phyloP scores from a whole-genome alignment of 2,888 invertebrate species.

The Drosophila aldrichi region DNA sequence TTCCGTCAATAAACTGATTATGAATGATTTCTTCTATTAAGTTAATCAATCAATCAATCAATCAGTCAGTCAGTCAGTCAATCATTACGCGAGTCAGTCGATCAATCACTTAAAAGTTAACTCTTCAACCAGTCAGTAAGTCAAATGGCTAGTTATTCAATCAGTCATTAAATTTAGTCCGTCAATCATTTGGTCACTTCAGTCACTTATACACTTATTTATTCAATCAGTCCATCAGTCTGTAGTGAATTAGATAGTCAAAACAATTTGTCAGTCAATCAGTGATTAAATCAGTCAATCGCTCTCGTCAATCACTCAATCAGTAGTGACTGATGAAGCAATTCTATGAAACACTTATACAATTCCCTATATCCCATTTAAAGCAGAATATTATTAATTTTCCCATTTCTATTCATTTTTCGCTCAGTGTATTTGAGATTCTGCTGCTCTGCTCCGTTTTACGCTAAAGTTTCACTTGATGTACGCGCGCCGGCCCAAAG shows the following conservation, averaged over 20 bases:
- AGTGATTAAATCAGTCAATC: too few relatives aligned
- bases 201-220: neutral
- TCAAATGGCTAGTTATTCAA: too few relatives aligned
- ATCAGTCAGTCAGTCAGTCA: too few relatives aligned
- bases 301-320: neutral
- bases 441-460: constrained; percentile 15
- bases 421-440: constrained; percentile 26
- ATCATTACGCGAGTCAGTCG: too few relatives aligned
- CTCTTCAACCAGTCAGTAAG: too few relatives aligned
- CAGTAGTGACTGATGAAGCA: neutral
- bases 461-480: constrained; percentile 61
- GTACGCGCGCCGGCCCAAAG: constrained; percentile 37
- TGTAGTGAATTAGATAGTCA: neutral
- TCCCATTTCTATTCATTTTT: neutral
- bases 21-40: too few relatives aligned
- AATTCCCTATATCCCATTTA: neutral
- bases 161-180: too few relatives aligned
- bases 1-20: too few relatives aligned
- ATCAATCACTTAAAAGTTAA: too few relatives aligned
- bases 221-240: neutral
- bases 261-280: neutral
- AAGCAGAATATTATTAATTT: too few relatives aligned
- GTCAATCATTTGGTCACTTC: too few relatives aligned
- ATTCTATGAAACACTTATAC: neutral
- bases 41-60: too few relatives aligned